phyloP scores from a whole-genome alignment of 2,888 invertebrate species.

The Leptinotarsa peninsularis region DNA sequence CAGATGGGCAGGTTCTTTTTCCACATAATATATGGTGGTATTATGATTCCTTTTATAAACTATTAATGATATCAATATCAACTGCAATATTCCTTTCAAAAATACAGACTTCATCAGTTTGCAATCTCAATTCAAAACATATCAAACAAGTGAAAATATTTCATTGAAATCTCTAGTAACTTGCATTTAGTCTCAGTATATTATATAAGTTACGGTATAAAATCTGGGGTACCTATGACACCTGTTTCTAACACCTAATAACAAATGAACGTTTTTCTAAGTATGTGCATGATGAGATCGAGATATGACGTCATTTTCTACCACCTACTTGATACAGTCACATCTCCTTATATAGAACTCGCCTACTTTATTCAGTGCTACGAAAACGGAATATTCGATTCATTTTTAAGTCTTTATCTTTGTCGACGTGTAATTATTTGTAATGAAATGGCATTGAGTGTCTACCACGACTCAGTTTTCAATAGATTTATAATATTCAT shows the following conservation, averaged over 20 bases:
- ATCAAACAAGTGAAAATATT: no score
- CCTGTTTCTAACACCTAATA: background rate
- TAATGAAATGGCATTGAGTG: slow-evolving; percentile 5
- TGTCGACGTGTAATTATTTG: background rate
- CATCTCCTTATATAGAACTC: slow-evolving; percentile 48
- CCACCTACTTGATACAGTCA: slow-evolving; percentile 46
- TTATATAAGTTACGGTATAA: background rate
- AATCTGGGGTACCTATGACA: background rate
- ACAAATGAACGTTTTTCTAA: slow-evolving; percentile 23
- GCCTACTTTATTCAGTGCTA: slow-evolving; percentile 41
- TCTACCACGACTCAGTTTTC: no score
- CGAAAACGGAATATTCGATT: slow-evolving; percentile 24
- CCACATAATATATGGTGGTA: no score
- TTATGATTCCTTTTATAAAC: no score
- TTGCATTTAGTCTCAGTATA: background rate
- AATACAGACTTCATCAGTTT: no score
- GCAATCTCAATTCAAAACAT: no score
- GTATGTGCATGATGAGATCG: slow-evolving; percentile 43
- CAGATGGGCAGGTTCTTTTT: no score
- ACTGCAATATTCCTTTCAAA: no score
- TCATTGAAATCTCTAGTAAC: no score
- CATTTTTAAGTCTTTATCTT: background rate
- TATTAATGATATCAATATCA: no score
- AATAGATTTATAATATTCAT: no score
- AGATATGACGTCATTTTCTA: slow-evolving; percentile 45